Base-by-base conservation (phyloP, 2,113 vertebrate species). In the Scophthalmus maximus region DNA sequence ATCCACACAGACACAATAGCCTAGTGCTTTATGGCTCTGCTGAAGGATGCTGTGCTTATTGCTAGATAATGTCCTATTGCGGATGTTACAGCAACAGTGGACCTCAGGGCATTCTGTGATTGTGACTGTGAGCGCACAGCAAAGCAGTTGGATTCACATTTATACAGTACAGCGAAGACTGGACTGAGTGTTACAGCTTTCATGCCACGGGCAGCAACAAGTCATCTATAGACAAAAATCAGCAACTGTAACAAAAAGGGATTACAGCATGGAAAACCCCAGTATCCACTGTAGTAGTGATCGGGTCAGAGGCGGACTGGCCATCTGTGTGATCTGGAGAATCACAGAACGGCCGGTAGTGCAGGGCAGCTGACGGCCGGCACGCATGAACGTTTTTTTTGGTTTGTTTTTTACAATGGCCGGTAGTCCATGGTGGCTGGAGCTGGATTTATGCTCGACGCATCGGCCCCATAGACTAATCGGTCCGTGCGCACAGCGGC, bases 11-110 rank as follows among this genome's bases (percentile, higher is more conserved):
- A 29, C 12, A 9, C 17, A 26, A 29, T 15, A 12, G 25, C 32
- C 0, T 2, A 46, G 50, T n/a, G 30, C 17, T 53, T 68, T 50
- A 17, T 46, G 18, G 34, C 60, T 68, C 7, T 53, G 26, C 55
- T 62, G 23, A 51, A 63, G 22, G 23, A 47, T 73, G 4, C 23
- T 34, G 23, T 65, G 58, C 17, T 75, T 32, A 52, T 17, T 61
- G 44, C 55, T 59, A 22, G 20, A 60, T 46, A 42, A 60, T 57
- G 6, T 18, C 6, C 47, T 69, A 55, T 22, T 74, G 59, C n/a
- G 30, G 52, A 17, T 63, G 42, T 67, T 27, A 62, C 2, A 38
- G 34, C 32, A 10, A 22, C 50, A 22, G 11, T 6, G 15, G 46
- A 36, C 58, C 40, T 29, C 18, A 64, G 57, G 26, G 27, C 42